phyloP scores from a whole-genome alignment of 2,888 invertebrate species.

The Melangyna quadrimaculata region DNA sequence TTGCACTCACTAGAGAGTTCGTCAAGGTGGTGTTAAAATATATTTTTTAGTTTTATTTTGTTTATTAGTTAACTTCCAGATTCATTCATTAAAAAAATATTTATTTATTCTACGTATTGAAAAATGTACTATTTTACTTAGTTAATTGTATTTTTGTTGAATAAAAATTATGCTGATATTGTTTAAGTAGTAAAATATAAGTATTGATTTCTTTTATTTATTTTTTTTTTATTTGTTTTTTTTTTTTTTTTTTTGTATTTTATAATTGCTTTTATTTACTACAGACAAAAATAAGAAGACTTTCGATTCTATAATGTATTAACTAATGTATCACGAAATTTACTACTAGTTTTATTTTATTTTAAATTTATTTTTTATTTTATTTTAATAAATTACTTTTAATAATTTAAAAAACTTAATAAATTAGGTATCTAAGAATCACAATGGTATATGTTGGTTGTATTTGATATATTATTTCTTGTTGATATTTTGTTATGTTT shows the following conservation, averaged over 20 bases:
- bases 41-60: conserved; percentile 29
- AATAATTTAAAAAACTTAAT: conserved; percentile 73
- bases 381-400: conserved; percentile 54
- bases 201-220: conserved; percentile 29
- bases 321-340: conserved; percentile 61
- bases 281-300: conserved; percentile 67
- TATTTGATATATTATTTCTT: conserved; percentile 45
- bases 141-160: conserved; percentile 32
- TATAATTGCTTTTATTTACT: conserved; percentile 69
- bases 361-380: conserved; percentile 45
- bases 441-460: conserved; percentile 77
- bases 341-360: conserved; percentile 33
- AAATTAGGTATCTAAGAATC: conserved; percentile 78
- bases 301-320: conserved; percentile 59
- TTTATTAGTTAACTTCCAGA: conserved; percentile 32
- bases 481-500: conserved; percentile 21
- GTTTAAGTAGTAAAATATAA: conserved; percentile 50
- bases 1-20: conserved; percentile 56
- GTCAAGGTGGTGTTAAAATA: conserved; percentile 49
- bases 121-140: conserved; percentile 40
- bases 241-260: conserved; percentile 35
- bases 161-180: conserved; percentile 38
- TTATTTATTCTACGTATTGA: conserved; percentile 52
- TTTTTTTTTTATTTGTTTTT: background rate
- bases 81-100: conserved; percentile 30